phyloP scores from a whole-genome alignment of 2,888 invertebrate genomes.

The Abrostola tripartita region DNA sequence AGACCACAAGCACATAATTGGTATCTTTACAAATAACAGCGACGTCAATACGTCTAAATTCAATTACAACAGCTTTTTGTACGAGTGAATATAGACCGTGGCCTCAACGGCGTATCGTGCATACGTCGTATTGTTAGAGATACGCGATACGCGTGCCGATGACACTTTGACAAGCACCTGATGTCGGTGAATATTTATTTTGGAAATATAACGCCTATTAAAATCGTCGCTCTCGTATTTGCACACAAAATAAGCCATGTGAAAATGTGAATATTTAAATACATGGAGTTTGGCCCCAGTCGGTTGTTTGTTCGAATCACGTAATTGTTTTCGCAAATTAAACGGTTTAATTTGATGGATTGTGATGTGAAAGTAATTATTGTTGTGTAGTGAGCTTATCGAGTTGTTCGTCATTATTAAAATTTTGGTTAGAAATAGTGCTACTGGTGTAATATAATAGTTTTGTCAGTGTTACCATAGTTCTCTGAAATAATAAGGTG shows the following conservation, averaged over 20 bases:
- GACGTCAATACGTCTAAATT: conserved; percentile 26
- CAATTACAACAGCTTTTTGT: conserved; percentile 24
- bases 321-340: conserved; percentile 49
- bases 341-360: conserved; percentile 31
- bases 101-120: conserved; percentile 26
- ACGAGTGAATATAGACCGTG: conserved; percentile 23
- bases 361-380: conserved; percentile 16
- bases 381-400: conserved; percentile 12
- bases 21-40: conserved; percentile 11
- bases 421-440: background rate
- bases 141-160: conserved; percentile 43
- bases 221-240: conserved; percentile 53
- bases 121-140: conserved; percentile 15
- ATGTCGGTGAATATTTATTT: conserved; percentile 55
- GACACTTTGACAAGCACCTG: conserved; percentile 59
- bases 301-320: conserved; percentile 50
- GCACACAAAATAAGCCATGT: conserved; percentile 54
- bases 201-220: conserved; percentile 55
- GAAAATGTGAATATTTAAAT: conserved; percentile 55
- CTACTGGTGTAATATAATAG: no score
- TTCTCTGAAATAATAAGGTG: no score
- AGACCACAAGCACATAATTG: conserved; percentile 11
- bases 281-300: conserved; percentile 33
- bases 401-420: background rate
- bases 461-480: no score